Evolutionary conservation across 2,113 vertebrate genomes (phyloP).

Genomic region (Pollachius pollachius): DNA sequence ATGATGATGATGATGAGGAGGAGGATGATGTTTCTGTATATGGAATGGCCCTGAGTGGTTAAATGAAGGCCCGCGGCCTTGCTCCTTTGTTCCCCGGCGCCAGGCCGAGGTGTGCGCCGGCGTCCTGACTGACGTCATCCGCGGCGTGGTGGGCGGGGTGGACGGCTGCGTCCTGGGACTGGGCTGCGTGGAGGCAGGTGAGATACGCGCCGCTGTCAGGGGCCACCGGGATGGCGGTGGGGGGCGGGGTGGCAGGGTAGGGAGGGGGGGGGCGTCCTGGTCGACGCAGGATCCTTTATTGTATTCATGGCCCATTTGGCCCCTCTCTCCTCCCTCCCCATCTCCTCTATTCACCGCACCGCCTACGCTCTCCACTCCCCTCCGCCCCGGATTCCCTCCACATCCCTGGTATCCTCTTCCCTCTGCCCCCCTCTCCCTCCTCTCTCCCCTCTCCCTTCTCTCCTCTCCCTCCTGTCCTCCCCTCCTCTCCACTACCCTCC

Average conservation of each 20-base stretch:
- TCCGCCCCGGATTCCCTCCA: conserved; percentile 7
- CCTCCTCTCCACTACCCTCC: background rate
- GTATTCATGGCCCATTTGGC: background rate
- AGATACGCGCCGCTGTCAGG: conserved; percentile 46
- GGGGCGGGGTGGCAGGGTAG: background rate
- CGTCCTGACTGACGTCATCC: conserved; percentile 68
- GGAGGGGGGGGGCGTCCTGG: conserved; percentile 18
- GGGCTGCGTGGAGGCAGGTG: conserved; percentile 63
- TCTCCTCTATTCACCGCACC: too few relatives aligned
- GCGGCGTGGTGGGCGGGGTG: conserved; percentile 64
- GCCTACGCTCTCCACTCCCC: too few relatives aligned
- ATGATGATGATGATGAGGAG: too few relatives aligned
- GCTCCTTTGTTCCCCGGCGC: conserved; percentile 11
- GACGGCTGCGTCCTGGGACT: conserved; percentile 65
- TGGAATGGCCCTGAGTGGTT: too few relatives aligned
- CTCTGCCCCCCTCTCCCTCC: conserved; percentile 15
- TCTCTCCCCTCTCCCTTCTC: background rate
- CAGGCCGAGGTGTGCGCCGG: conserved; percentile 65
- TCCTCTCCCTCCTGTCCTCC: too few relatives aligned
- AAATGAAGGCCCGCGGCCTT: background rate
- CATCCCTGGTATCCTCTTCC: conserved; percentile 16
- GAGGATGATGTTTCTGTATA: too few relatives aligned
- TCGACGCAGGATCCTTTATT: background rate
- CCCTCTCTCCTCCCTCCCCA: too few relatives aligned
- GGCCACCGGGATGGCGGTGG: conserved; percentile 51